Evolutionary conservation across 2,113 vertebrate species (phyloP), one percentile per base, ranked within the genome.

Genomic region (Lampris incognitus): DNA sequence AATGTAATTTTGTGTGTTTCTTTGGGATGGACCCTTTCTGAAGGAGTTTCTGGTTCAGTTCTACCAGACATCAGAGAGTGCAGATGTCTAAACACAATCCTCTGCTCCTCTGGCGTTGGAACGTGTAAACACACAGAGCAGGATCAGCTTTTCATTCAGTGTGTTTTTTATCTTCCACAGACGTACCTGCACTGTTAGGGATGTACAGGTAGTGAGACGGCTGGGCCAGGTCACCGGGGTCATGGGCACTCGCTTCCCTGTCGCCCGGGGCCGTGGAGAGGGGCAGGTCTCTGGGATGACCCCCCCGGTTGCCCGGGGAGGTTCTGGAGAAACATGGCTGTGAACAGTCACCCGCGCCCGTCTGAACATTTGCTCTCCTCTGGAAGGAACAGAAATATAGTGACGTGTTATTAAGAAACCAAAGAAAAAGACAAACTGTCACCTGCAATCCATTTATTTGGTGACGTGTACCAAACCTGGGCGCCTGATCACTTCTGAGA

Each of bases 201-300:
- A 98, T 89, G 0, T 95, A 96, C 56, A 97, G 93, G 86, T 95
- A 98, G 49, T 95, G 97, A 36, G 93, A 91, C 0, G 93, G 87
- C 50, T 77, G 89, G 36, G 89, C 61, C 0, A 78, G 58, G 0
- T 94, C 93, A 37, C 79, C 82, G 85, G 80, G 41, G 74, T 75
- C 41, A 63, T 8, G 46, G 8, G 40, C 10, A 0, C 1, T 49
- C 13, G 60, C 42, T 36, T 81, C 74, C 0, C 40, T 1, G 24
- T 64, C 83, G 11, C 55, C 5, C 38, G 46, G n/a, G 24, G 55
- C 62, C 41, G 41, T 56, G 56, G 62, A 61, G 0, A 9, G 7
- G n/a, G 41, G 5, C 52, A 52, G 80, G 54, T 77, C 75, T 64
- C 58, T 75, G 11, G 54, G 13, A 10, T 46, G 65, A 9, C 49